Conservation (phyloP, 2,888 invertebrate genomes). For the Noctua pronuba region DNA sequence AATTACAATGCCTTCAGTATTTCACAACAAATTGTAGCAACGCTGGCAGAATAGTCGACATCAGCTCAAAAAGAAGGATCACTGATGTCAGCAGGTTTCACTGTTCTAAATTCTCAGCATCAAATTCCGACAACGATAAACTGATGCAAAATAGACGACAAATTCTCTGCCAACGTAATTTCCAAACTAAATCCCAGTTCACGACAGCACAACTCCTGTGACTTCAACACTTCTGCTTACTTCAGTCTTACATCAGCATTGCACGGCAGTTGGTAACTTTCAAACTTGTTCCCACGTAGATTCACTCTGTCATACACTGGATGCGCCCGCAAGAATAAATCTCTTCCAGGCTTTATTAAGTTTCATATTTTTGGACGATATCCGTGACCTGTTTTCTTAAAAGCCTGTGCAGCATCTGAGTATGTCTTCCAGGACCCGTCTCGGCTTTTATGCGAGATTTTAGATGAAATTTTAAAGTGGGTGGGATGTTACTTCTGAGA, state of each 20-base stretch:
- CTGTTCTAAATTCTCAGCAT: background rate
- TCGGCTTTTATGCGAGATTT: constrained; percentile 43
- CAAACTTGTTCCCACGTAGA: constrained; percentile 67
- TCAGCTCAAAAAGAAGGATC: background rate
- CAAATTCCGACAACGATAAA: background rate
- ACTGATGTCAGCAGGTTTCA: background rate
- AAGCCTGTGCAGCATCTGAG: constrained; percentile 41
- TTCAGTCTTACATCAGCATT: constrained; percentile 11
- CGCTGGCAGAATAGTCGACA: background rate
- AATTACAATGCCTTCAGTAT: background rate
- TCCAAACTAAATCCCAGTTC: constrained; percentile 1
- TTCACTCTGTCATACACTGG: constrained; percentile 55
- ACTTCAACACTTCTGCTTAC: constrained; percentile 7
- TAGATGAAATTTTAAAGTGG: constrained; percentile 48
- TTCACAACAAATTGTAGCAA: background rate
- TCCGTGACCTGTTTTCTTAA: constrained; percentile 68
- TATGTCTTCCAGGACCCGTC: constrained; percentile 27
- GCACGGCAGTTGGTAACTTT: constrained; percentile 52
- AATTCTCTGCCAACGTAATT: background rate
- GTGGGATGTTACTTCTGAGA: constrained; percentile 18
- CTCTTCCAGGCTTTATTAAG: constrained; percentile 72
- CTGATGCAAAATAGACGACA: background rate
- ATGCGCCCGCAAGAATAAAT: constrained; percentile 72
- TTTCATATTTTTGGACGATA: constrained; percentile 69
- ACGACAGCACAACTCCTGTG: background rate